These are phyloP conservation scores for Entomyzon cyanotis DNA, from an alignment of 2,113 vertebrate genomes.

Conservation along the genomic window DNA sequence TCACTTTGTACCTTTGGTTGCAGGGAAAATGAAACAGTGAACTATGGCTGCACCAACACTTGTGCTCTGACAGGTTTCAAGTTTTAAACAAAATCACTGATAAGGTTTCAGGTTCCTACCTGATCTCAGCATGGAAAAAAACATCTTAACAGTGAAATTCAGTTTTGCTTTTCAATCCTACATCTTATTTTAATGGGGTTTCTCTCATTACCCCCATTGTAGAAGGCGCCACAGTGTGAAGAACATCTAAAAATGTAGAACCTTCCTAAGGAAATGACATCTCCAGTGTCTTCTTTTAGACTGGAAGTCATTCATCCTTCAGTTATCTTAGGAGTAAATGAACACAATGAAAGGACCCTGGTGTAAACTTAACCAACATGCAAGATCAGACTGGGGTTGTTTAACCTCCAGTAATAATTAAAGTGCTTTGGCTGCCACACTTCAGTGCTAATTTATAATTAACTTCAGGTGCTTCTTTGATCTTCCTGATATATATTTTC, in stretches of 20 bases:
- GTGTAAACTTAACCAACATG: background rate
- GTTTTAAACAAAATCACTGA: background rate
- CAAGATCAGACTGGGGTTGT: background rate
- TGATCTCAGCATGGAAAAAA: background rate
- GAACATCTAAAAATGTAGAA: background rate
- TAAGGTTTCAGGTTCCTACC: background rate
- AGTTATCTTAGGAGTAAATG: background rate
- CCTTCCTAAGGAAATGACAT: background rate
- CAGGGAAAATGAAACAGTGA: background rate
- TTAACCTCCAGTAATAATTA: conserved; percentile 30
- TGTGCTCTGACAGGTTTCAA: background rate
- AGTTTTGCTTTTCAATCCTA: background rate
- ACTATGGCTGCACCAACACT: background rate
- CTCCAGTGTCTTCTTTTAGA: background rate
- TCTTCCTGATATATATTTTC: conserved; percentile 19
- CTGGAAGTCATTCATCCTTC: background rate
- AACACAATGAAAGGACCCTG: background rate
- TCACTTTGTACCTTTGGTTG: background rate
- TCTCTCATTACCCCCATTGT: background rate
- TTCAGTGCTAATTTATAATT: conserved; percentile 63
- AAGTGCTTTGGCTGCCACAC: background rate
- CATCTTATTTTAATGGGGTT: background rate
- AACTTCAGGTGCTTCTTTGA: conserved; percentile 64
- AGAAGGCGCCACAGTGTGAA: background rate
- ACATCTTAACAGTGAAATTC: background rate